These are phyloP conservation scores for Antrozous pallidus DNA, from an alignment of 2,797 vertebrate genomes.

Conservation along the genomic window DNA sequence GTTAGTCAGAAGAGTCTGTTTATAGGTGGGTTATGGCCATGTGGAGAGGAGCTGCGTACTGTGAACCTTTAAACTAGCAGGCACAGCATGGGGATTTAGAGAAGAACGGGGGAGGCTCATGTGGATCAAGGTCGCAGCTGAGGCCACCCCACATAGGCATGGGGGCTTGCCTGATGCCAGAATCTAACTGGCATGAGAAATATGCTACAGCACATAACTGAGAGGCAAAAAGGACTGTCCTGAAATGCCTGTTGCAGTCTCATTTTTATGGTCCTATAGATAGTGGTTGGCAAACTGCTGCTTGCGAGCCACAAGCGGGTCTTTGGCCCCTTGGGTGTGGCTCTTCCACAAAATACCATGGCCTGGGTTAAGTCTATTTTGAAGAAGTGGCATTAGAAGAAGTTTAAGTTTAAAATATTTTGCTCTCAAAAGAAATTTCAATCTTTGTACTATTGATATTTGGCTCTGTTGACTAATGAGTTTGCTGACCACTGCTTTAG, in stretches of 20 bases:
- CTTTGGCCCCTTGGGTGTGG: too few species aligned
- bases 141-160: neutral
- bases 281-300: too few species aligned
- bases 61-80: neutral
- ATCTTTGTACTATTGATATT: too few species aligned
- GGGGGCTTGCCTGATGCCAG: neutral
- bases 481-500: too few species aligned
- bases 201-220: neutral
- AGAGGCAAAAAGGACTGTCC: neutral
- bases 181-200: neutral
- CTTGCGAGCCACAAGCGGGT: too few species aligned
- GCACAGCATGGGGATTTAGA: neutral
- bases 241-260: neutral
- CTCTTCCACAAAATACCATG: too few species aligned
- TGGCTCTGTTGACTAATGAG: too few species aligned
- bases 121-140: neutral
- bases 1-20: neutral
- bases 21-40: neutral
- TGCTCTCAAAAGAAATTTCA: too few species aligned
- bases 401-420: too few species aligned
- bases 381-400: too few species aligned
- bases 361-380: too few species aligned
- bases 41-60: neutral
- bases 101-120: neutral
- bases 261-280: neutral